A percentile compares a stretch with the other conserved stretches of the same genome.
Evolutionary conservation across 1,140 invertebrate genomes (phyloP).

Genomic region (Platorchestia sp.): DNA sequence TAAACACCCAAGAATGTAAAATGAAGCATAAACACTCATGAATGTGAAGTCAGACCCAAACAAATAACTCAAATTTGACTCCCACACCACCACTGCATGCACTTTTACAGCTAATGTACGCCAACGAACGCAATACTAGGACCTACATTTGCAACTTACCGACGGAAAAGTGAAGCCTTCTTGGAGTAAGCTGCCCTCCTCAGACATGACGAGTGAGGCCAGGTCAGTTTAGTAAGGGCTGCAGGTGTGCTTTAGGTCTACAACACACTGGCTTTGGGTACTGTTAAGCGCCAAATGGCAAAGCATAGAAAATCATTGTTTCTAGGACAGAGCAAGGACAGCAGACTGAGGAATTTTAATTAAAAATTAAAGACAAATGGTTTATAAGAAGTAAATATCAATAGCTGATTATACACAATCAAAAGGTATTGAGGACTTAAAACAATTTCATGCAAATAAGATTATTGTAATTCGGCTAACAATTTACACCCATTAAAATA

Average conservation of each 20-base stretch:
- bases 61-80: neutral
- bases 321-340: neutral
- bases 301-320: neutral
- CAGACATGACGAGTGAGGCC: neutral
- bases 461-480: neutral
- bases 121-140: neutral
- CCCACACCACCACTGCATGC: neutral
- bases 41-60: neutral
- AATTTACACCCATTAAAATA: neutral
- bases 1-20: neutral
- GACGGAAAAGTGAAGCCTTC: neutral
- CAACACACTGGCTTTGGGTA: neutral
- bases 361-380: neutral
- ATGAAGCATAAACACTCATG: neutral
- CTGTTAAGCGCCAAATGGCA: neutral
- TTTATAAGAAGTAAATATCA: neutral
- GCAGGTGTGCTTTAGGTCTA: neutral
- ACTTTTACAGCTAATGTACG: neutral
- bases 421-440: neutral
- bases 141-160: neutral
- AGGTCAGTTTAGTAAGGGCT: neutral
- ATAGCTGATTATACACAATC: neutral
- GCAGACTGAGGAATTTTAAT: neutral
- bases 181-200: neutral
- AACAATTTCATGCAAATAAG: neutral